These are phyloP conservation scores for Macrosteles quadrilineatus DNA, from an alignment of 1,140 invertebrate species.

Conservation along the genomic window DNA sequence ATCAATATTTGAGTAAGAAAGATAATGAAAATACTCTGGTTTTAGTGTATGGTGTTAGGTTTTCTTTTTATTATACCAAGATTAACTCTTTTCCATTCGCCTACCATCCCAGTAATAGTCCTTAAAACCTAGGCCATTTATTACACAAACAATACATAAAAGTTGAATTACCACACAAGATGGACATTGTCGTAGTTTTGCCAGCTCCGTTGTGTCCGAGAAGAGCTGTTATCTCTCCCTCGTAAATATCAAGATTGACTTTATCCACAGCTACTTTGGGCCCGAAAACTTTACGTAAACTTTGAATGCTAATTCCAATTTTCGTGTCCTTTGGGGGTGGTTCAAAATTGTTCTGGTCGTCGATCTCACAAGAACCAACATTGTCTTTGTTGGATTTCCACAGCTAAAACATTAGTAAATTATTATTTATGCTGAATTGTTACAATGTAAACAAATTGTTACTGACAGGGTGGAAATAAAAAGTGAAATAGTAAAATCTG, in stretches of 20 bases:
- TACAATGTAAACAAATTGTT: too few species aligned
- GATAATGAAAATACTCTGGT: too few species aligned
- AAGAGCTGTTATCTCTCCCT: conserved; percentile 81
- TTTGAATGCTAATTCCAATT: conserved; percentile 40
- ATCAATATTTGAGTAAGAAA: too few species aligned
- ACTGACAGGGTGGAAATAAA: too few species aligned
- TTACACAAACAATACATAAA: too few species aligned
- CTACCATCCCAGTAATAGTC: too few species aligned
- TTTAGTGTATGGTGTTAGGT: too few species aligned
- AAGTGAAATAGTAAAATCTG: too few species aligned
- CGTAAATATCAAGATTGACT: conserved; percentile 41
- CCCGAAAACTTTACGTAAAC: conserved; percentile 40
- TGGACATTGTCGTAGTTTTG: conserved; percentile 79
- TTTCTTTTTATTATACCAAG: too few species aligned
- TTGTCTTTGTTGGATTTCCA: background rate
- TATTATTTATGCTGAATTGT: too few species aligned
- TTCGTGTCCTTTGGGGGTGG: conserved; percentile 20
- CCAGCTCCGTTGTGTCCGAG: conserved; percentile 88
- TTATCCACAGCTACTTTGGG: conserved; percentile 31
- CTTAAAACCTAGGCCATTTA: too few species aligned
- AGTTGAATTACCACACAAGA: conserved; percentile 38
- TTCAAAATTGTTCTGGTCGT: conserved; percentile 41
- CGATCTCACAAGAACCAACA: background rate
- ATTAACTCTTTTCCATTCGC: too few species aligned
- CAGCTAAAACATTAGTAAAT: background rate